Evolutionary conservation across 1,140 invertebrate genomes (phyloP), one percentile per base, ranked within the genome.

Genomic region (Cataglyphis hispanica): DNA sequence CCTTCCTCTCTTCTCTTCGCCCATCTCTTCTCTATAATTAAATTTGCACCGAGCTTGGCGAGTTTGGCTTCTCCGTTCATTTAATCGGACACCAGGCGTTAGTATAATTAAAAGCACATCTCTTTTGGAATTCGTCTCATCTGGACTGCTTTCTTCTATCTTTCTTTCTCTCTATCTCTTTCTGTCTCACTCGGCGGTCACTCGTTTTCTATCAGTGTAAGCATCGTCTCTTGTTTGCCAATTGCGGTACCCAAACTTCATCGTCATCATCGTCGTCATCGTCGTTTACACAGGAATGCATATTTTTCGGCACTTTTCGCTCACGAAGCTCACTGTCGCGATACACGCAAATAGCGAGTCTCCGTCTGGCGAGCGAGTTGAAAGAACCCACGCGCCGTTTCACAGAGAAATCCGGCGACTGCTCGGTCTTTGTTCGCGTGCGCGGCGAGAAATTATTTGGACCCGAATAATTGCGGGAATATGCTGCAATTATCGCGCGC

Each of bases 81-180:
- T 94, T 93, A 93, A 94, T 94, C 92, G 92, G 91, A 93, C 91
- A 92, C 91, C 90, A 80, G 84, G 84, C 89, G 92, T 92, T 91
- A 90, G 90, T 91, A 92, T 94, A 94, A 94, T 94, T 94, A 94
- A 94, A 93, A 94, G 92, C 93, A 92, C 92, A 93, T 94, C 93
- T 93, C 93, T 93, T 92, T 92, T 85, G 91, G 89, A 91, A 92
- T 92, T 92, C 90, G 85, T 87, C 86, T 87, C 86, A 85, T 90
- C 87, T 67, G 69, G 50, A 72, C 80, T 66, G 22, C 60, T 61
- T 74, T 72, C 72, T 67, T 31, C 34, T 4, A 2, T 40, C 43
- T 67, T 25, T 27, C 25, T 56, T 50, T 27, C 43, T 27, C 25
- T 53, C 10, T 56, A n/a, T 46, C 19, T 58, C 27, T 69, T 46